A percentile compares a stretch with the other conserved stretches of the same genome.
Evolutionary conservation across 1,140 invertebrate species (phyloP).

Genomic region (Camponotus pennsylvanicus): DNA sequence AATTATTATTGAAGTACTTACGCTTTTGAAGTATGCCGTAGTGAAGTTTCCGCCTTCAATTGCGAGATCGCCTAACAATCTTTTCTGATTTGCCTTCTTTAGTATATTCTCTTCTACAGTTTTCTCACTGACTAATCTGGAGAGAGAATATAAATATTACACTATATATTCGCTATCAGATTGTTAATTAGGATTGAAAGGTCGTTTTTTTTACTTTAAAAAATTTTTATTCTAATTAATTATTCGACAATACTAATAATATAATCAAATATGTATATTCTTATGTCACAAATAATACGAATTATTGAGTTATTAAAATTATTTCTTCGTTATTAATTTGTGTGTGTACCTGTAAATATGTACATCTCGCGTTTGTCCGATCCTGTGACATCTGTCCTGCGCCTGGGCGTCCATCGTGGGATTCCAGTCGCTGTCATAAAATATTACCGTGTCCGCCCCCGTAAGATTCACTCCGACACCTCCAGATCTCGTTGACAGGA

Average conservation of each 20-base stretch:
- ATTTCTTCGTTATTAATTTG: slow-evolving; percentile 19
- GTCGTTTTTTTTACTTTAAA: too few relatives aligned
- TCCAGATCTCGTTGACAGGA: slow-evolving; percentile 98
- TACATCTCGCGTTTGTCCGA: slow-evolving; percentile 99
- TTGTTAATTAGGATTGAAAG: not conserved
- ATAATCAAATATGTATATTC: slow-evolving; percentile 4
- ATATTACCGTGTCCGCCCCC: slow-evolving; percentile 99
- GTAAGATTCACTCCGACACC: slow-evolving; percentile 99
- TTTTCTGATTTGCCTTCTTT: slow-evolving; percentile 99
- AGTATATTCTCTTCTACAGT: slow-evolving; percentile 99
- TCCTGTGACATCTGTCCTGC: slow-evolving; percentile 99
- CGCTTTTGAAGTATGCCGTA: slow-evolving; percentile 98
- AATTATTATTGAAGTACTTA: slow-evolving; percentile 84
- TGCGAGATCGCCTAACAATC: slow-evolving; percentile 97
- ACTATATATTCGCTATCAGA: not conserved
- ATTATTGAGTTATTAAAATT: not conserved
- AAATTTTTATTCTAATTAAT: not conserved
- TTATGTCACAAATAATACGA: not conserved
- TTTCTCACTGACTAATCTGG: slow-evolving; percentile 96
- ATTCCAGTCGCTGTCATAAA: slow-evolving; percentile 99
- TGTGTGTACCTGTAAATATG: slow-evolving; percentile 96
- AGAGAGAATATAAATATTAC: slow-evolving; percentile 73
- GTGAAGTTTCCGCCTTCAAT: slow-evolving; percentile 99
- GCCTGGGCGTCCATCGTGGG: slow-evolving; percentile 99
- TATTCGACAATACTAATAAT: not conserved